A percentile compares a stretch with the other conserved stretches of the same genome.
Evolutionary conservation across 1,140 invertebrate species (phyloP).

Genomic region (Chymomyza costata): DNA sequence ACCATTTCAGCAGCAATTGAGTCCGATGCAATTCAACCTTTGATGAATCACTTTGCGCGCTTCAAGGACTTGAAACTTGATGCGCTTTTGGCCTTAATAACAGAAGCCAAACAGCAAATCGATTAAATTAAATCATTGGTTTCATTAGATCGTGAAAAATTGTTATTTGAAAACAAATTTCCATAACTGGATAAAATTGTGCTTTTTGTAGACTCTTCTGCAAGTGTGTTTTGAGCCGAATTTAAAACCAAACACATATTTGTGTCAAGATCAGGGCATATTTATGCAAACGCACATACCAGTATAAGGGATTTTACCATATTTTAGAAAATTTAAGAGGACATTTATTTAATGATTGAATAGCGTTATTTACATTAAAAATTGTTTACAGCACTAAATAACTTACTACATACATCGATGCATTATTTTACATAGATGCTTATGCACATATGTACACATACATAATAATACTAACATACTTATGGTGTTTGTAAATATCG

Average conservation of each 20-base stretch:
- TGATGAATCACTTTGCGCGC: slow-evolving; percentile 71
- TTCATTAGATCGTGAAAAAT: no score
- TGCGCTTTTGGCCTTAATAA: slow-evolving; percentile 67
- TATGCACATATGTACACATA: slow-evolving; percentile 1
- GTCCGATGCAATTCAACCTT: slow-evolving; percentile 69
- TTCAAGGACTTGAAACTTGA: slow-evolving; percentile 71
- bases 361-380: slow-evolving; percentile 18
- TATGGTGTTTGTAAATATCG: slow-evolving; percentile 70
- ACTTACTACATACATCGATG: slow-evolving; percentile 2
- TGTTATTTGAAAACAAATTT: no score
- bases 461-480: slow-evolving; percentile 14
- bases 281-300: no score
- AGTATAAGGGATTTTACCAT: no score
- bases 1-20: slow-evolving; percentile 71
- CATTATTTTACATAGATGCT: slow-evolving; percentile 19
- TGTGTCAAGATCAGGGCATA: no score
- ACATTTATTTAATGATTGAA: slow-evolving; percentile 8
- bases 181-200: no score
- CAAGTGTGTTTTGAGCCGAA: no score
- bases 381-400: slow-evolving; percentile 18
- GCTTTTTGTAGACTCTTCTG: no score
- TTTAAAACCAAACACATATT: no score
- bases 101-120: slow-evolving; percentile 70
- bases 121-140: slow-evolving; percentile 35
- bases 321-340: no score